Evolutionary conservation across 2,888 invertebrate species (phyloP), one percentile per base, ranked within the genome.

Genomic region (Oasisia sp.): DNA sequence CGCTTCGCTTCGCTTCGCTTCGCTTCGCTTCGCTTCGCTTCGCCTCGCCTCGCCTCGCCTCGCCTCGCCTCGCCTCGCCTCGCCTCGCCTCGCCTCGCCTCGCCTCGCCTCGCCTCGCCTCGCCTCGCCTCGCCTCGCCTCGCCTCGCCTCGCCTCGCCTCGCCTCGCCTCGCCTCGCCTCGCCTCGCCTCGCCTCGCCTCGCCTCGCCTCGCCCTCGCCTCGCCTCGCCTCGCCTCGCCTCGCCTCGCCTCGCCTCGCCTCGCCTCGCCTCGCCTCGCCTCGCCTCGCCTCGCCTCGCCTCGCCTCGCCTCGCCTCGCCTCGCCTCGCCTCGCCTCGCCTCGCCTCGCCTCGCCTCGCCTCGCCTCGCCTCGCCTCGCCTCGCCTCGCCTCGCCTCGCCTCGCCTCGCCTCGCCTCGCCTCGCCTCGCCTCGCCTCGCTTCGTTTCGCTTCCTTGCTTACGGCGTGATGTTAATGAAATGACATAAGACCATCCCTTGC

Each of bases 91-190:
- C 91, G 56, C 91, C 89, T 91, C 91, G 56, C 91, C 91, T 91
- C 91, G 56, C 91, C 89, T 91, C 91, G 56, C 91, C 91, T 91
- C 91, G 56, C 91, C 89, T 91, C 91, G 56, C 91, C 91, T 91
- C 91, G 56, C 91, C 89, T 91, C 91, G 56, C 91, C 91, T 91
- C 91, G 56, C 91, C 89, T 91, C 91, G 56, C 91, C 91, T 91
- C 91, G 56, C 91, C 89, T 91, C 91, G 56, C 91, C 91, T 44
- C 91, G 27, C 89, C 91, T 90, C 32, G 91, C 32, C 89, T 44
- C 91, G 27, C 89, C 91, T 44, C 91, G 56, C 89, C 91, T 44
- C 91, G 27, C 89, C 91, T n/a, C 91, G 32, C 38, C 38, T 38
- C 38, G 38, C 38, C 38, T 38, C 38, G 38, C 38, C 38, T 38